Evolutionary conservation across 1,140 invertebrate genomes (phyloP).

Genomic region (Neuroterus valhalla): DNA sequence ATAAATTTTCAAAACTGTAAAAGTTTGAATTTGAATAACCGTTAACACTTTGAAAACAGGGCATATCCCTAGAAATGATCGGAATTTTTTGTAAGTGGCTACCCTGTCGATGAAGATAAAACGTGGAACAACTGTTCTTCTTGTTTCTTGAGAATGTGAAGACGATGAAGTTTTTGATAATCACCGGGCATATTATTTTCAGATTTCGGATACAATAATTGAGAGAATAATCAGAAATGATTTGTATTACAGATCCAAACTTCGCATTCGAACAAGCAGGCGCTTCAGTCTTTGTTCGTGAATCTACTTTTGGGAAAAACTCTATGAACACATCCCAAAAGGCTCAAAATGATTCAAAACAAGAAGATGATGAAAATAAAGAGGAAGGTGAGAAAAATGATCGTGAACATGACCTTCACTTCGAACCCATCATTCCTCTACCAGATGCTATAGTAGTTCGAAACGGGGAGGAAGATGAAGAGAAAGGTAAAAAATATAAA

Average conservation of each 20-base stretch:
- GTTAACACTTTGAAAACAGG: too few species aligned
- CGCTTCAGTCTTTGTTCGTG: slow-evolving; percentile 73
- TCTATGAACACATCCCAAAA: slow-evolving; percentile 56
- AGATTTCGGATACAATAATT: background rate
- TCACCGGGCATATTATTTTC: background rate
- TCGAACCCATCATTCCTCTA: slow-evolving; percentile 89
- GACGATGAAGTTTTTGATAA: background rate
- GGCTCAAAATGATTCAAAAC: slow-evolving; percentile 55
- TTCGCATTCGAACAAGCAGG: slow-evolving; percentile 76
- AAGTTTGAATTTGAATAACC: too few species aligned
- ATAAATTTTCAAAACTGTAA: too few species aligned
- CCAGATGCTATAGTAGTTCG: slow-evolving; percentile 88
- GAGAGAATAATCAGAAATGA: background rate
- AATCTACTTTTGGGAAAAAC: slow-evolving; percentile 33
- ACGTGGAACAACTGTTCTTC: too few species aligned
- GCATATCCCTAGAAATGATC: too few species aligned
- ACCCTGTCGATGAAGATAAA: too few species aligned
- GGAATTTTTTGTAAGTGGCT: too few species aligned
- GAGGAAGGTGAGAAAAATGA: slow-evolving; percentile 70
- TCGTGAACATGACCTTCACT: slow-evolving; percentile 86
- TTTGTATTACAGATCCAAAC: slow-evolving; percentile 63
- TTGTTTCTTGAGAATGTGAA: too few species aligned
- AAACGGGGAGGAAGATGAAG: slow-evolving; percentile 91
- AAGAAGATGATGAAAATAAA: slow-evolving; percentile 73
- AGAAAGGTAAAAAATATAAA: slow-evolving; percentile 67